Evolutionary conservation across 2,113 vertebrate genomes (phyloP).

Genomic region (Lethenteron reissneri): DNA sequence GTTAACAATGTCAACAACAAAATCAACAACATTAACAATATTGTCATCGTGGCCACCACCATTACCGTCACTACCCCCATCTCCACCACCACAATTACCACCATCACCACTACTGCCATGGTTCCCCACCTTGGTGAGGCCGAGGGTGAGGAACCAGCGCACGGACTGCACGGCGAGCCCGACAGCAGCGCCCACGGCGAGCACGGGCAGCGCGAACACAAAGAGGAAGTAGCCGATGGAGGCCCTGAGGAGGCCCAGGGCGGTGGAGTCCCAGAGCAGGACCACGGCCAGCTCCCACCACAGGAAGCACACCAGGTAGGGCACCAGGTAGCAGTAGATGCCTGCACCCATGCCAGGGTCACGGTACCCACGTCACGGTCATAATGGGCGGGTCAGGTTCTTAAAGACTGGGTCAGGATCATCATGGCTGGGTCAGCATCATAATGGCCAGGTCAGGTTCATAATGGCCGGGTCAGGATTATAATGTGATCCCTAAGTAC

Average conservation of each 20-base stretch:
- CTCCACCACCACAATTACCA: slow-evolving; percentile 32
- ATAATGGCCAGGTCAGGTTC: too few species aligned
- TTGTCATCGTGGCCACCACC: slow-evolving; percentile 19
- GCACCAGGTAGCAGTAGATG: slow-evolving; percentile 71
- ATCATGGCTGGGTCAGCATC: too few species aligned
- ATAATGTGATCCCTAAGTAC: too few species aligned
- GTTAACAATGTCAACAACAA: too few species aligned
- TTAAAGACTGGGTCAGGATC: too few species aligned
- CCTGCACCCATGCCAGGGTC: slow-evolving; percentile 20
- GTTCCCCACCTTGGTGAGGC: slow-evolving; percentile 41
- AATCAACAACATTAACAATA: too few species aligned
- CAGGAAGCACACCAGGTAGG: slow-evolving; percentile 88
- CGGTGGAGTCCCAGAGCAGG: slow-evolving; percentile 40
- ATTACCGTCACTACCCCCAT: slow-evolving; percentile 37
- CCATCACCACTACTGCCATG: slow-evolving; percentile 24
- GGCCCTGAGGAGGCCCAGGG: slow-evolving; percentile 62
- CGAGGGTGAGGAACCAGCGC: slow-evolving; percentile 60
- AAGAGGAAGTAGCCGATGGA: slow-evolving; percentile 70
- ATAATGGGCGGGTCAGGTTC: too few species aligned
- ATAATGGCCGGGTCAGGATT: too few species aligned
- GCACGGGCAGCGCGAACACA: slow-evolving; percentile 60
- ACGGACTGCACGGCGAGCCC: slow-evolving; percentile 38
- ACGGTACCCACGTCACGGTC: too few species aligned
- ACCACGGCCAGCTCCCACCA: slow-evolving; percentile 71
- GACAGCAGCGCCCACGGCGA: slow-evolving; percentile 37